Conservation (phyloP, 1,140 invertebrate genomes). For the Penaeus chinensis region DNA sequence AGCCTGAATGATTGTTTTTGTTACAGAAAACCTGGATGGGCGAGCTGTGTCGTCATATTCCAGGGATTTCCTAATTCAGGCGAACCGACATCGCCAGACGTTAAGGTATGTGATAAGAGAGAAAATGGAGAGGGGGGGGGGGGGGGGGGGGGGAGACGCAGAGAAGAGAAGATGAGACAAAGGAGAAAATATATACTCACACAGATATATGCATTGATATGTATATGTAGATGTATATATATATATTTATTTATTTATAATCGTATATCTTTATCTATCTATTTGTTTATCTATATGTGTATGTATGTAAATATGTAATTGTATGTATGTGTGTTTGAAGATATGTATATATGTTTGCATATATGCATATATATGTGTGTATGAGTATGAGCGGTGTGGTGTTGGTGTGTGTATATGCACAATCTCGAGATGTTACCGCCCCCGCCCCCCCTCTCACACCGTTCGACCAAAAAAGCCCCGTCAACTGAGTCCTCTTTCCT, state of each 20-base stretch:
- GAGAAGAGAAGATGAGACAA: not conserved
- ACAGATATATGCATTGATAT: not conserved
- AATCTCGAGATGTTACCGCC: too few species aligned
- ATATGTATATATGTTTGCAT: too few species aligned
- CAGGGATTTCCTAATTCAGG: constrained; percentile 38
- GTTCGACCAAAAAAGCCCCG: too few species aligned
- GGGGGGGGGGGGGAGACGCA: too few species aligned
- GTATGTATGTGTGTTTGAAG: too few species aligned
- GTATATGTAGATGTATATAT: constrained; percentile 3
- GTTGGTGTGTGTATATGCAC: too few species aligned
- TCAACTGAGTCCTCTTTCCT: not conserved
- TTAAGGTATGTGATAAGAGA: constrained; percentile 21
- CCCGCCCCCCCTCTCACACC: too few species aligned
- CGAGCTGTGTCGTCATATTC: not conserved
- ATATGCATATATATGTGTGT: too few species aligned
- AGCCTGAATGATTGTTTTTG: not conserved
- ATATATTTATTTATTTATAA: not conserved
- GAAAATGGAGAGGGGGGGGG: not conserved
- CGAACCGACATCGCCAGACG: not conserved
- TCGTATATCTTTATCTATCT: not conserved
- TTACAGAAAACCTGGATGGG: constrained; percentile 32
- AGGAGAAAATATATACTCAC: not conserved
- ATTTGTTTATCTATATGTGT: too few species aligned
- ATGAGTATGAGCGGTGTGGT: too few species aligned
- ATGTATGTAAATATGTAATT: too few species aligned